These are phyloP conservation scores for Drosophila colorata DNA, from an alignment of 2,888 invertebrate genomes.

Conservation along the genomic window DNA sequence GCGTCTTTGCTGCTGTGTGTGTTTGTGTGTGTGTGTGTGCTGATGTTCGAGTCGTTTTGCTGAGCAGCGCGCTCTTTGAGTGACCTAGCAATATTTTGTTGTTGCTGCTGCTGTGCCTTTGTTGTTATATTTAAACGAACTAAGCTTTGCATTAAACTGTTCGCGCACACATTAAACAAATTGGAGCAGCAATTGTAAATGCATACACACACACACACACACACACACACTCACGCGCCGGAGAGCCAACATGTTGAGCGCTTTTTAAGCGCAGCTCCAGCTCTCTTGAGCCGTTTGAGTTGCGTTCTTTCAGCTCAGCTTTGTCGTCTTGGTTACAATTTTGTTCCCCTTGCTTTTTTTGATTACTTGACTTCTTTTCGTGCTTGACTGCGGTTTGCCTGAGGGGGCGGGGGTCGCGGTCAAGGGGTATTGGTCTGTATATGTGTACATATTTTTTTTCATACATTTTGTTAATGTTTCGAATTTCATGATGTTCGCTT, in stretches of 20 bases:
- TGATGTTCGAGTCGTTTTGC: conserved; percentile 26
- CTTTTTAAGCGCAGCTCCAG: conserved; percentile 10
- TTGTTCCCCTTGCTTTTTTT: conserved; percentile 7
- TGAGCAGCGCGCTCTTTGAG: conserved; percentile 30
- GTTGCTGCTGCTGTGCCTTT: conserved; percentile 2
- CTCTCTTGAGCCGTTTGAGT: conserved; percentile 37
- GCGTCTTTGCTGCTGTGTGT: conserved; percentile 13
- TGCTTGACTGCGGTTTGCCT: conserved; percentile 8
- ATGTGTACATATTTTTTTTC: background rate
- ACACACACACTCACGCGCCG: conserved; percentile 5
- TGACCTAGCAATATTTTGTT: conserved; percentile 7
- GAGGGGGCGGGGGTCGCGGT: background rate
- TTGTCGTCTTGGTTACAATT: conserved; percentile 39
- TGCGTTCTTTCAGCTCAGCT: conserved; percentile 38
- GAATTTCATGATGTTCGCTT: conserved; percentile 56
- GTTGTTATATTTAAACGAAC: conserved; percentile 49
- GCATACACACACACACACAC: conserved; percentile 22
- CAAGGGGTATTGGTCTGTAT: conserved; percentile 1
- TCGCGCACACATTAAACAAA: conserved; percentile 53
- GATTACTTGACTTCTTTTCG: conserved; percentile 53
- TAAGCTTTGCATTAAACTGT: conserved; percentile 66
- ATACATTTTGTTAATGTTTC: conserved; percentile 48
- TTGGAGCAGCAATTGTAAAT: conserved; percentile 56
- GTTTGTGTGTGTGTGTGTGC: conserved; percentile 8
- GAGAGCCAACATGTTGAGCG: conserved; percentile 6